Base-by-base conservation (phyloP, 2,888 invertebrate genomes). In the Pegoplata infirma region DNA sequence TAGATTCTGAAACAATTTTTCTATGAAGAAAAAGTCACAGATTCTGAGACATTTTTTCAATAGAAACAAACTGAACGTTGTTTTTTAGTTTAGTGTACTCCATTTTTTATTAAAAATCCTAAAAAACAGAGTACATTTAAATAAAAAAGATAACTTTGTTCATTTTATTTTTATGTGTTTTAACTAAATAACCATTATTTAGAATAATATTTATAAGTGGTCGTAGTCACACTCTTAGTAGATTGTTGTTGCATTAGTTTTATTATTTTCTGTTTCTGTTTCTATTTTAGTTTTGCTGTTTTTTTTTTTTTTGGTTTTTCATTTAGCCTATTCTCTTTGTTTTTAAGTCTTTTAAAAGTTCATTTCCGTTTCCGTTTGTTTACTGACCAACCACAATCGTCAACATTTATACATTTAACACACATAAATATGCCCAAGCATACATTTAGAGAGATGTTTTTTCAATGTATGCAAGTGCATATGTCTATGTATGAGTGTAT, bases 291-390 rank as follows among this genome's bases (percentile, higher is more conserved):
- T 47, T 59, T 28, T 10, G 7, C 56, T 14, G 3, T 12, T 32
- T 47, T 17, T 44, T 47, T 17, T 49, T 12, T 49, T 21, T 53
- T 44, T 5, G 12, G n/a, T n/a, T 28, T 40, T 1, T 51, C 58
- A 53, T 66, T 71, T 61, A 49, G 32, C 28, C 56, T 58, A 63
- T 72, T 77, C 66, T 61, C 32, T 68, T 58, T 77, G 61, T 44
- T 36, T 49, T 16, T 10, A 64, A 69, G 73, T 69, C 73, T 66
- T 74, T 78, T 78, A 69, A 78, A 78, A 69, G 78, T 69, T 78
- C 69, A 78, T 78, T 69, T 78, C 78, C 78, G 68, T 78, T 74
- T 78, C 68, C 73, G 73, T 78, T 78, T 74, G 78, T 69, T 69
- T 74, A 66, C 78, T 78, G 73, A 66, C 73, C 78, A 59, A 59